A percentile compares a stretch with the other conserved stretches of the same genome.
Conservation (phyloP, 1,140 invertebrate species). For the Gyrodactylus salaris region DNA sequence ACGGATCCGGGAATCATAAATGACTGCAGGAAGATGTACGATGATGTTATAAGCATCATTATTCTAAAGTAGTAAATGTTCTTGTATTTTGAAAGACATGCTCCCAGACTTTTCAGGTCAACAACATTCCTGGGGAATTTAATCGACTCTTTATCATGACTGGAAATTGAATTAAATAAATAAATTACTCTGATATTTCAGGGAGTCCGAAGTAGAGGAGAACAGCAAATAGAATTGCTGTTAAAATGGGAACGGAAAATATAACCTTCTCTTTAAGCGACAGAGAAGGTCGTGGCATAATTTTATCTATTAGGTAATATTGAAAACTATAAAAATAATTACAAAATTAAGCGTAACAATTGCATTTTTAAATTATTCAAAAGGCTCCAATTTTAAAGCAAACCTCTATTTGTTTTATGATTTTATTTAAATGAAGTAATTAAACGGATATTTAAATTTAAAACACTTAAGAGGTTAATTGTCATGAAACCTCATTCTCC, state of each 20-base stretch:
- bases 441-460: no score
- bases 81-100: conserved; percentile 59
- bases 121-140: conserved; percentile 67
- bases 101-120: conserved; percentile 69
- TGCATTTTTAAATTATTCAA: no score
- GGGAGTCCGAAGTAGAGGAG: not conserved
- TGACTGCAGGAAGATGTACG: conserved; percentile 38
- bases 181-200: not conserved
- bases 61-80: conserved; percentile 71
- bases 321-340: no score
- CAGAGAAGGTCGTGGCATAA: no score
- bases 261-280: not conserved
- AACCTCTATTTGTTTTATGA: no score
- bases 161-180: conserved; percentile 25
- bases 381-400: no score
- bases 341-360: no score
- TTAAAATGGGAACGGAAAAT: not conserved
- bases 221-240: not conserved
- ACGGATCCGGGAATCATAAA: conserved; percentile 96
- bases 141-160: conserved; percentile 48
- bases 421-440: no score
- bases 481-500: no score
- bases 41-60: conserved; percentile 44
- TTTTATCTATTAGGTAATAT: no score
- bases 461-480: no score